These are phyloP conservation scores for Trachymyrmex cornetzi DNA, from an alignment of 1,140 invertebrate species.

Conservation along the genomic window DNA sequence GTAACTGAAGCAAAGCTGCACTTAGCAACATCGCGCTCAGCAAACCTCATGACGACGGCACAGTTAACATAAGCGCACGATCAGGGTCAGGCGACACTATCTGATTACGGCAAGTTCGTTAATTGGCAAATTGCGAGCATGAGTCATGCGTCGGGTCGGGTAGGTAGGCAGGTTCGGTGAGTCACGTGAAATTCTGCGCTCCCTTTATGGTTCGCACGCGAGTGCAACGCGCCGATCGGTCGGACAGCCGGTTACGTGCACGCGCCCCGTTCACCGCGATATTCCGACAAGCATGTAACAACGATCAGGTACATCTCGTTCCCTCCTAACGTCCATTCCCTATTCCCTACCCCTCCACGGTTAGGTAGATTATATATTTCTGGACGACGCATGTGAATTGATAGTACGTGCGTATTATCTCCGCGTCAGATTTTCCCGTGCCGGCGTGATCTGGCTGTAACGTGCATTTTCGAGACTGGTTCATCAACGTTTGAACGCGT, in stretches of 20 bases:
- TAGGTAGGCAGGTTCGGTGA: slow-evolving; percentile 62
- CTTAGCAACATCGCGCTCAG: slow-evolving; percentile 37
- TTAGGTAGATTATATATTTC: slow-evolving; percentile 24
- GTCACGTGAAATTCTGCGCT: slow-evolving; percentile 71
- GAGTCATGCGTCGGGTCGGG: slow-evolving; percentile 65
- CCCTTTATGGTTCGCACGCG: slow-evolving; percentile 73
- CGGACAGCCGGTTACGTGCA: slow-evolving; percentile 35
- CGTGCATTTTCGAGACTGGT: slow-evolving; percentile 69
- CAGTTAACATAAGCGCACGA: slow-evolving; percentile 58
- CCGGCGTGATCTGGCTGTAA: slow-evolving; percentile 39
- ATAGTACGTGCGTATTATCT: slow-evolving; percentile 7
- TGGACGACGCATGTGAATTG: not conserved
- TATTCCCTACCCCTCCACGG: not conserved
- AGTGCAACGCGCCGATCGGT: slow-evolving; percentile 46
- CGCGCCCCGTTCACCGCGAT: slow-evolving; percentile 23
- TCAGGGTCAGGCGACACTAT: slow-evolving; percentile 71
- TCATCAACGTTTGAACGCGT: slow-evolving; percentile 82
- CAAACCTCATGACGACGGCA: slow-evolving; percentile 24
- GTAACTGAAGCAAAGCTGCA: slow-evolving; percentile 24
- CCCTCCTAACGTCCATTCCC: not conserved
- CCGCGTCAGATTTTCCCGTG: slow-evolving; percentile 38
- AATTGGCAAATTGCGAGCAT: slow-evolving; percentile 83
- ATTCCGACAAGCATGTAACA: slow-evolving; percentile 18
- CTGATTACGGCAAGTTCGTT: slow-evolving; percentile 82
- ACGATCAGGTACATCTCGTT: slow-evolving; percentile 43